A percentile compares a stretch with the other conserved stretches of the same genome.
These are phyloP conservation scores for Keiferia lycopersicella DNA, from an alignment of 2,888 invertebrate species.

Conservation along the genomic window DNA sequence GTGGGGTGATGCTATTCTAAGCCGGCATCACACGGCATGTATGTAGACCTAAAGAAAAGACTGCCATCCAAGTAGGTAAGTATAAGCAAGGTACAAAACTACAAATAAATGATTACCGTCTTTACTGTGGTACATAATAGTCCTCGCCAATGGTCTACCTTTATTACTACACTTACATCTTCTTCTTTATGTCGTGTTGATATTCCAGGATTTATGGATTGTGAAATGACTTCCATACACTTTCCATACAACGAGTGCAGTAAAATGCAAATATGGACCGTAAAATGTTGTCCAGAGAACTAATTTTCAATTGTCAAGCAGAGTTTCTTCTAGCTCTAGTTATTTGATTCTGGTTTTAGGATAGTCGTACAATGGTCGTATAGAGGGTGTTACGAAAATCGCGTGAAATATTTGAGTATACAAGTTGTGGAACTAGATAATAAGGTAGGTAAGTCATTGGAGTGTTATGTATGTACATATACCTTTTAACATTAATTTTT, in stretches of 20 bases:
- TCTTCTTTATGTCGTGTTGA: conserved; percentile 39
- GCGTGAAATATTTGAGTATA: background rate
- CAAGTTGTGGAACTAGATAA: background rate
- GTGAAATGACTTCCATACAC: background rate
- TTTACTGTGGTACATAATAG: background rate
- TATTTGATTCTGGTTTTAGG: conserved; percentile 12
- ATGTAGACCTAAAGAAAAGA: no score
- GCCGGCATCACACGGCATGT: no score
- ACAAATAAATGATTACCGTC: no score
- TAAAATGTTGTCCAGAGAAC: conserved; percentile 20
- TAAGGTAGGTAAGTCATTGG: no score
- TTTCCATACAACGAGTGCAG: background rate
- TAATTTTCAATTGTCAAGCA: conserved; percentile 12
- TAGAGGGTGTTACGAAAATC: background rate
- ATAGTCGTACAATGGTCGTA: conserved; percentile 8
- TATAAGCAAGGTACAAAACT: no score
- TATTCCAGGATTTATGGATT: conserved; percentile 36
- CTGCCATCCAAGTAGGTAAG: no score
- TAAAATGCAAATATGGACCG: conserved; percentile 29
- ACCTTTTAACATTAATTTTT: no score
- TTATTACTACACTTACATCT: background rate
- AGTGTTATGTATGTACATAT: no score
- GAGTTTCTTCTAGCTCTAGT: conserved; percentile 20
- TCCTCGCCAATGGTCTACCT: background rate
- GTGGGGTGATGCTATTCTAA: no score